Evolutionary conservation across 2,113 vertebrate species (phyloP).

Genomic region (Nothobranchius kuhntae): DNA sequence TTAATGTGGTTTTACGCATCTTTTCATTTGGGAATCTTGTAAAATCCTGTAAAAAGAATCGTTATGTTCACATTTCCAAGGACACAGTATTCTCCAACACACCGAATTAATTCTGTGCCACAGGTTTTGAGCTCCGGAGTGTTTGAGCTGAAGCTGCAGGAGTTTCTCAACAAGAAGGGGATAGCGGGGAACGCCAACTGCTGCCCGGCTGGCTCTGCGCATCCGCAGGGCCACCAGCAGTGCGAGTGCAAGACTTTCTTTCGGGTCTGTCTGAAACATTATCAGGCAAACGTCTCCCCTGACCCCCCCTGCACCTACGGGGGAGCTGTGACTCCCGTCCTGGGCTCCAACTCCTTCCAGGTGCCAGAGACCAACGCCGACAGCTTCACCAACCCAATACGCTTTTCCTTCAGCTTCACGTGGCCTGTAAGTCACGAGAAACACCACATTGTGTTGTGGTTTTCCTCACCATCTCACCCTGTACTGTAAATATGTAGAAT

Average conservation of each 20-base stretch:
- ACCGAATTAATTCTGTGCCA: background rate
- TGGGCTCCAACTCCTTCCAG: constrained; percentile 96
- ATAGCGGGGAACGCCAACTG: constrained; percentile 89
- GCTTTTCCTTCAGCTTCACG: constrained; percentile 93
- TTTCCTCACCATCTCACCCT: no score
- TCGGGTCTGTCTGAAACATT: constrained; percentile 97
- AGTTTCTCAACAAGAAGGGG: constrained; percentile 97
- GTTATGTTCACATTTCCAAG: background rate
- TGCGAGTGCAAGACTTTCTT: constrained; percentile 99
- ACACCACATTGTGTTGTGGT: background rate
- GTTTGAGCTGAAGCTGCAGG: constrained; percentile 97
- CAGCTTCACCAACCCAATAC: constrained; percentile 92
- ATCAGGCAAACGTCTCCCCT: constrained; percentile 94
- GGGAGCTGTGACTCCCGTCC: constrained; percentile 91
- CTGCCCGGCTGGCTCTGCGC: constrained; percentile 82
- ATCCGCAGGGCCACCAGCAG: constrained; percentile 79
- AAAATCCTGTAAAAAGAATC: no score
- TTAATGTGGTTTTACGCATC: background rate
- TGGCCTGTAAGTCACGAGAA: constrained; percentile 89
- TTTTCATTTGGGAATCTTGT: no score
- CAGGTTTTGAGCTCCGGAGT: constrained; percentile 92
- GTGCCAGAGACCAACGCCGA: constrained; percentile 89
- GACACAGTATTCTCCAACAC: background rate
- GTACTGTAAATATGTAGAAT: no score
- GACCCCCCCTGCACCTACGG: constrained; percentile 98